Evolutionary conservation across 2,888 invertebrate species (phyloP), one percentile per base, ranked within the genome.

Genomic region (Ichneumoninae sp.): DNA sequence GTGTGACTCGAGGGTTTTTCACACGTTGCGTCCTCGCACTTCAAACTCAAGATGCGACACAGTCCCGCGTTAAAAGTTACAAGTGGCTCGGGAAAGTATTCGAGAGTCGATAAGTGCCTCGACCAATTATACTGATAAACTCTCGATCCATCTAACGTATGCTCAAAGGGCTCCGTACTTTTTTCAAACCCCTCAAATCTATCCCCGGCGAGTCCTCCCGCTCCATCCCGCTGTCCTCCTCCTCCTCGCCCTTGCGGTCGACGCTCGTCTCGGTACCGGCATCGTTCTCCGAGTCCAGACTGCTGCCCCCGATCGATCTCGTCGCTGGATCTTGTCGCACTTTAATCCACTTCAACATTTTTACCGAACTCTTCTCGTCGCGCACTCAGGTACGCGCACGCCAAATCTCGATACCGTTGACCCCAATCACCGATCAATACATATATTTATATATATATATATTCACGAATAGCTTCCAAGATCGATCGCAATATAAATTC

Each of bases 331-430:
- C 92, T 87, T 93, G 93, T 44, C 93, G 91, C 60, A 93, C 93
- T 89, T 93, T 93, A 79, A 93, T 93, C 93, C 93, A 93, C 93
- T 93, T 93, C 82, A 93, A 90, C 93, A 93, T 93, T 79, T 90
- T 91, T 44, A n/a, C 57, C 22, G 4, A 57, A 22, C 47, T 70
- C 36, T 70, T 13, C 36, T n/a, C 36, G 13, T 44, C 62, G 44
- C n/a, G 50, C 50, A 71, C n/a, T 26, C 30, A 5, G 13, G 3
- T 0, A 71, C 22, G 44, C 26, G 5, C 30, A 65, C 50, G n/a
- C 44, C 44, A 4, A 47, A 16, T 47, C 44, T 47, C 44, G 16
- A 47, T 13, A 4, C 44, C 16, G 44, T 16, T 47, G 44, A 47
- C 44, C 44, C 4, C 44, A 16, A 16, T 47, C 44, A 47, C 44